Base-by-base conservation (phyloP, 2,797 vertebrate species). In the Sparus aurata region DNA sequence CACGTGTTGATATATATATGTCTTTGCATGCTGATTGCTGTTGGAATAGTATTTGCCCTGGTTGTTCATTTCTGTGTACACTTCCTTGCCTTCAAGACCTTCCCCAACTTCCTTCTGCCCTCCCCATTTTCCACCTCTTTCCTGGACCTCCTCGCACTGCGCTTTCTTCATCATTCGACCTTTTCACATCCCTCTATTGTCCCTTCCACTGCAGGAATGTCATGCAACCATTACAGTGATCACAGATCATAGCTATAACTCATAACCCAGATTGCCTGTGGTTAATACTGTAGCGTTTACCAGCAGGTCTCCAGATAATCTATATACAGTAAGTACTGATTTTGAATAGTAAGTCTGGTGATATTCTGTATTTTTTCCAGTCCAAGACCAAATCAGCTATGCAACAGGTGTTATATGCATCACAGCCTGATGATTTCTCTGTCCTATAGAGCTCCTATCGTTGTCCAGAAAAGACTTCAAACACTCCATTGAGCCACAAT, bases 1-100 rank as follows among this genome's bases (percentile, higher is more conserved):
- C 77, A 74, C 77, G 70, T 80, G 80, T 55, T 62, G 73, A 82
- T 63, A 3, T 50, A 27, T 2, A 22, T 69, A 53, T n/a, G n/a
- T 12, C 34, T 72, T 58, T 79, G 82, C 86, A 86, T 85, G 85
- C 55, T 78, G 76, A 85, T 84, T 88, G 78, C 77, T 76, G 47
- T 53, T 76, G 62, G 18, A 46, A 73, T 81, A 73, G 87, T 90
- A 88, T 88, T 86, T 91, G 79, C 62, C 52, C 23, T 67, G 13
- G 61, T 84, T 80, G 64, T 83, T 70, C 53, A 64, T 59, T 30
- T 23, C 2, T 78, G 43, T 85, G 41, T 82, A 23, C 17, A 22
- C 17, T 22, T 50, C 62, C 64, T 63, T 25, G 18, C 23, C 61
- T 55, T 61, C 0, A 18, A 34, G 27, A 46, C 20, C 59, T 34